These are phyloP conservation scores for Tichodroma muraria DNA, from an alignment of 2,113 vertebrate genomes.

Conservation along the genomic window DNA sequence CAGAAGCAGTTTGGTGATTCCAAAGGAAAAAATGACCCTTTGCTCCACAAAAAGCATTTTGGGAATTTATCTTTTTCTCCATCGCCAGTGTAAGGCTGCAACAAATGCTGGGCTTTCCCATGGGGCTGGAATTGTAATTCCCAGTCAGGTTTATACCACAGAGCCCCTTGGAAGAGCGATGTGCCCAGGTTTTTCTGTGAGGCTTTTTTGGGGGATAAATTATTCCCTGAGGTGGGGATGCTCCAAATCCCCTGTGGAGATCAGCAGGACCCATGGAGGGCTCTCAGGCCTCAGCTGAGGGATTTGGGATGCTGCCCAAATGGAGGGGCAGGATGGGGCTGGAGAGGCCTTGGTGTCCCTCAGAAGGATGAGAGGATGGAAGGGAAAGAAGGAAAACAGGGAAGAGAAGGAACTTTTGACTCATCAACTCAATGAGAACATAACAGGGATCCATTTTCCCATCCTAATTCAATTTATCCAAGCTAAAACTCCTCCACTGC, in stretches of 20 bases:
- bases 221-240: background rate
- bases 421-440: background rate
- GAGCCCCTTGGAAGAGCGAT: background rate
- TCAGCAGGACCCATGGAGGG: fast-evolving
- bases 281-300: background rate
- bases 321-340: background rate
- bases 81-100: background rate
- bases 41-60: background rate
- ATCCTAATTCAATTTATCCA: background rate
- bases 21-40: background rate
- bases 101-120: background rate
- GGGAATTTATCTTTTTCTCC: background rate
- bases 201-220: background rate
- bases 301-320: background rate
- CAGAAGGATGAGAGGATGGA: fast-evolving
- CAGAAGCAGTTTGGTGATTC: background rate
- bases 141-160: fast-evolving
- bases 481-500: background rate
- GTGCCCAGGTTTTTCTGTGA: fast-evolving
- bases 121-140: background rate
- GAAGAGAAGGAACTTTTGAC: background rate
- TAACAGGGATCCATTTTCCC: background rate
- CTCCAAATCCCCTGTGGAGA: background rate
- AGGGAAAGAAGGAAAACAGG: background rate
- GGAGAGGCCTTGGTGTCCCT: background rate